Evolutionary conservation across 2,113 vertebrate species (phyloP), one percentile per base, ranked within the genome.

Genomic region (Progne subis): DNA sequence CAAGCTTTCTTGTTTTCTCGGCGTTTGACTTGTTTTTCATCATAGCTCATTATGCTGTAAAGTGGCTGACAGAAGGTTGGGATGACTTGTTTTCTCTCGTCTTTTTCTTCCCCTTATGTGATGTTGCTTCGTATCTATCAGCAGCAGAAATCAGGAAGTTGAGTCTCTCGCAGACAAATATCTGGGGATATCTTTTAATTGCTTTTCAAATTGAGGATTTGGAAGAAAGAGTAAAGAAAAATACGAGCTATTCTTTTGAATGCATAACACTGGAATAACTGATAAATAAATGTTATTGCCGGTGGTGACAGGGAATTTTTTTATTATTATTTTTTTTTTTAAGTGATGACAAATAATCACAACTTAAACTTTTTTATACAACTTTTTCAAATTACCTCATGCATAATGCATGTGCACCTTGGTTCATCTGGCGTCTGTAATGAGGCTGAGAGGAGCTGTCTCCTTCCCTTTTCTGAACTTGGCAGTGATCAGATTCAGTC

Each of bases 1-100:
- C 76, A 52, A 69, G 79, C 65, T 70, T 84, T 78, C 80, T 84
- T 90, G 64, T 95, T 91, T 96, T 82, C 78, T 44, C 61, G 1
- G 80, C 2, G 3, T 93, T 95, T 39, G 74, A 92, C 93, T 84
- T 72, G 85, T 95, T 86, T 97, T 95, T 96, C 88, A 88, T 95
- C 85, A 37, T 59, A 86, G 77, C 95, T 92, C 71, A 70, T 96
- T 88, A 39, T 82, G 78, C 60, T 84, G 44, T 64, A 76, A 95
- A 95, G 49, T n/a, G 50, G 65, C 82, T 95, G 93, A 94, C 77
- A 77, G 74, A 92, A 94, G 86, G 90, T 32, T 86, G 80, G 59
- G 78, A 86, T 93, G 82, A 77, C 44, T 94, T 88, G 78, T 90
- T 83, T 87, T 91, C 71, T 63, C 56, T 65, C 13, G 18, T 92